Conservation (phyloP, 2,888 invertebrate species). For the Plusia festucae region DNA sequence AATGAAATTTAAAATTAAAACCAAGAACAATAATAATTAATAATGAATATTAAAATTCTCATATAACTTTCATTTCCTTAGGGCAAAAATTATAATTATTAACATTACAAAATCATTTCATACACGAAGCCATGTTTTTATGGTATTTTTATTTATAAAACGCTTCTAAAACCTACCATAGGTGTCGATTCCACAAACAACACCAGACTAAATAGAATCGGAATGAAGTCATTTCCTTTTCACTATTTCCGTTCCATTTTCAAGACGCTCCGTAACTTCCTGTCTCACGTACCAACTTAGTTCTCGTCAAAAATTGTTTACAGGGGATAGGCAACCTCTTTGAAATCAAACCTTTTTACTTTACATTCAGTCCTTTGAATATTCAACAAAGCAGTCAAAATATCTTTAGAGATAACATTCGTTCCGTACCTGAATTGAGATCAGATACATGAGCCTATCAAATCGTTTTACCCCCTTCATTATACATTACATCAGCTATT, state of each 20-base stretch:
- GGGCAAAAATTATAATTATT: too few species aligned
- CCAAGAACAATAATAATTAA: too few species aligned
- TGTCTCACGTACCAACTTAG: conserved; percentile 50
- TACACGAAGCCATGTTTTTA: too few species aligned
- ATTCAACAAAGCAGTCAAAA: conserved; percentile 44
- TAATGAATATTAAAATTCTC: too few species aligned
- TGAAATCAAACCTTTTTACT: conserved; percentile 28
- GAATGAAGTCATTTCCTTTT: conserved; percentile 70
- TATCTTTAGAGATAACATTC: conserved; percentile 24
- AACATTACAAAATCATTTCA: too few species aligned
- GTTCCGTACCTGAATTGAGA: conserved; percentile 53
- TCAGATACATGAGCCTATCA: conserved; percentile 61
- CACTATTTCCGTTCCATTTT: conserved; percentile 71
- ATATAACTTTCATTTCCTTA: too few species aligned
- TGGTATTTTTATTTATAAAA: background rate
- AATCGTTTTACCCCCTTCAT: conserved; percentile 69
- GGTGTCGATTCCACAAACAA: conserved; percentile 50
- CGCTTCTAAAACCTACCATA: conserved; percentile 41
- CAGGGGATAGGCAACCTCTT: conserved; percentile 43
- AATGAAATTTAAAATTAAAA: too few species aligned
- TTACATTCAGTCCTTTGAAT: conserved; percentile 37
- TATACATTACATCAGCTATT: conserved; percentile 66
- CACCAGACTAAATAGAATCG: conserved; percentile 54
- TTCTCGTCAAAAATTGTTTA: conserved; percentile 51
- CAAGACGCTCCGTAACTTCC: conserved; percentile 63